Conservation (phyloP, 2,888 invertebrate genomes). For the Shargacucullia verbasci region DNA sequence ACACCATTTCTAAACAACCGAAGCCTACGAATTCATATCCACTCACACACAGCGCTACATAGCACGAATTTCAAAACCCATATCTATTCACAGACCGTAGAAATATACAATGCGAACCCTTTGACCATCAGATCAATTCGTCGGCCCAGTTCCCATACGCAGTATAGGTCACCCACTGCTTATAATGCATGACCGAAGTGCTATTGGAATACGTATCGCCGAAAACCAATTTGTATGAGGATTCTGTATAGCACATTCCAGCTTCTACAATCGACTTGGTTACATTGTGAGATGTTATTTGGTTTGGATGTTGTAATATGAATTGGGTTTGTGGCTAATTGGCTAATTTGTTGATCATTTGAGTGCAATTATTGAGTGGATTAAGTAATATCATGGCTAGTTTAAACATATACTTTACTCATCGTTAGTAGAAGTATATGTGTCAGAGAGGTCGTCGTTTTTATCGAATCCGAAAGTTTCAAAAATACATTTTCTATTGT, state of each 20-base stretch:
- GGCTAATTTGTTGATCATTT: too few relatives aligned
- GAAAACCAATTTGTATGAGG: slow-evolving; percentile 66
- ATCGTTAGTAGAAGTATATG: too few relatives aligned
- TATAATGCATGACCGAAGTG: slow-evolving; percentile 70
- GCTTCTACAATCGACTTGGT: slow-evolving; percentile 16
- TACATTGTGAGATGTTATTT: slow-evolving; percentile 26
- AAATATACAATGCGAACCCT: slow-evolving; percentile 35
- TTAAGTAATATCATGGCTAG: too few relatives aligned
- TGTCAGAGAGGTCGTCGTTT: too few relatives aligned
- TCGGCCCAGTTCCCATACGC: slow-evolving; percentile 36
- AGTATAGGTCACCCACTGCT: slow-evolving; percentile 63
- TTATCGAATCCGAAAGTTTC: too few relatives aligned
- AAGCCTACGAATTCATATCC: slow-evolving; percentile 2
- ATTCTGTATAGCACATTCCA: slow-evolving; percentile 45
- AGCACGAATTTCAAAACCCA: slow-evolving; percentile 13
- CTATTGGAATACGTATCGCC: slow-evolving; percentile 63
- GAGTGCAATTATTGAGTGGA: too few relatives aligned
- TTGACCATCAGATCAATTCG: slow-evolving; percentile 41
- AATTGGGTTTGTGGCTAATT: too few relatives aligned
- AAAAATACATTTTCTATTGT: too few relatives aligned
- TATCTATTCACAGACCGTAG: slow-evolving; percentile 27
- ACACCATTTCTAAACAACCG: too few relatives aligned
- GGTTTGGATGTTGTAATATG: slow-evolving; percentile 5
- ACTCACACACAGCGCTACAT: neutral
- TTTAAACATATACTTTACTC: too few relatives aligned